phyloP scores from a whole-genome alignment of 2,888 invertebrate species.

The Euspilapteryx auroguttella region DNA sequence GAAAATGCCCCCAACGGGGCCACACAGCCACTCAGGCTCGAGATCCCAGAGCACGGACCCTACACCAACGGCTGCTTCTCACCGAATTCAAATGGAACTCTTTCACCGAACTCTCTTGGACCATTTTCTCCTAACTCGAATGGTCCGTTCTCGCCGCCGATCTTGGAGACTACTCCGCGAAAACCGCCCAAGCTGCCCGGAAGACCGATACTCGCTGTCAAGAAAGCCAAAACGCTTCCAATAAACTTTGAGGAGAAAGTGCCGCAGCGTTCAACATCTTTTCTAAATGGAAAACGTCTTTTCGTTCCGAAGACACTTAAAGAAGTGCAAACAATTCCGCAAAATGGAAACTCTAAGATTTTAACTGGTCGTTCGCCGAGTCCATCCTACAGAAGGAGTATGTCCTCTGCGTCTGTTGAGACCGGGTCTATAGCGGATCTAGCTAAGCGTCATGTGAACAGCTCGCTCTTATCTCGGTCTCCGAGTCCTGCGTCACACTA shows the following conservation, averaged over 20 bases:
- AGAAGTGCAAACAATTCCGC: constrained; percentile 38
- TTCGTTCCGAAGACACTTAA: constrained; percentile 37
- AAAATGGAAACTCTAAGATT: constrained; percentile 9
- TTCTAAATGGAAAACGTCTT: constrained; percentile 33
- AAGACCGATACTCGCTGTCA: constrained; percentile 40
- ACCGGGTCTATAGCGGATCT: constrained; percentile 52
- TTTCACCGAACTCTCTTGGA: constrained; percentile 31
- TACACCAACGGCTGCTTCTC: constrained; percentile 13
- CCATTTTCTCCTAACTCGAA: constrained; percentile 26
- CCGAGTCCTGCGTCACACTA: constrained; percentile 56
- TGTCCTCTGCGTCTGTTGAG: constrained; percentile 38
- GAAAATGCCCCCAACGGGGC: constrained; percentile 16
- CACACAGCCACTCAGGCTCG: constrained; percentile 24
- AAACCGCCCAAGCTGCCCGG: constrained; percentile 44
- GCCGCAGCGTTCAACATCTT: constrained; percentile 25
- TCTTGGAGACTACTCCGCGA: constrained; percentile 38
- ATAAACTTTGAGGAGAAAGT: constrained; percentile 43
- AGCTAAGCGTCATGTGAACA: constrained; percentile 35
- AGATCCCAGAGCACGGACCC: constrained; percentile 27
- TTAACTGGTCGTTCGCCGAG: constrained; percentile 27
- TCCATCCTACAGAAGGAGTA: constrained; percentile 38
- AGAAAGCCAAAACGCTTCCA: constrained; percentile 47
- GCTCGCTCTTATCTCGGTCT: constrained; percentile 48
- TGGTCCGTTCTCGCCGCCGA: constrained; percentile 14
- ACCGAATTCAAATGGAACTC: constrained; percentile 16